These are phyloP conservation scores for Daboia siamensis DNA, from an alignment of 2,113 vertebrate genomes.

Conservation along the genomic window DNA sequence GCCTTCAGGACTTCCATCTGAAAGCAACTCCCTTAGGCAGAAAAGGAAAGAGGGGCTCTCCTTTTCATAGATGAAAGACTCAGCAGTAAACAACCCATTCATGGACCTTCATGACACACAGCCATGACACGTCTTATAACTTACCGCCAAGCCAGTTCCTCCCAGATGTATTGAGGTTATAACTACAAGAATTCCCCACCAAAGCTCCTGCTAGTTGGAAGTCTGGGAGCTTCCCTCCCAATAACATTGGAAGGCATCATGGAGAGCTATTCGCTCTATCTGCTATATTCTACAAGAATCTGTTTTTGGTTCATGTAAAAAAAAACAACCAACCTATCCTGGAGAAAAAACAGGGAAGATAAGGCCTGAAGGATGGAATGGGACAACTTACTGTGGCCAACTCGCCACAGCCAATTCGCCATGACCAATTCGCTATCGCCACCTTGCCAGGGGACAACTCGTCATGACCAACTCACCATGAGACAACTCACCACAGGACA, in stretches of 20 bases:
- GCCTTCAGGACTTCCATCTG: slow-evolving; percentile 48
- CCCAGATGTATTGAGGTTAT: neutral
- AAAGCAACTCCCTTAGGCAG: slow-evolving; percentile 43
- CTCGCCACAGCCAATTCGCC: neutral
- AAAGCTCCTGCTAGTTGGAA: neutral
- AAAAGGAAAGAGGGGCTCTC: neutral
- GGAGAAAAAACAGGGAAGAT: neutral
- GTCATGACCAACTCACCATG: too few species aligned
- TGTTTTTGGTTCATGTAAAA: neutral
- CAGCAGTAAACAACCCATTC: neutral
- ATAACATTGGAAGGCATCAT: neutral
- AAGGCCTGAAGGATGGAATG: neutral
- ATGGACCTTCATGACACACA: neutral
- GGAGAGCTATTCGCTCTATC: neutral
- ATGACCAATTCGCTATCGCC: too few species aligned
- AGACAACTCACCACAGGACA: neutral
- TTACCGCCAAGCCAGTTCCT: too few species aligned
- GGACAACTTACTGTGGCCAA: neutral
- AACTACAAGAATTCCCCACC: neutral
- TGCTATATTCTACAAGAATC: neutral
- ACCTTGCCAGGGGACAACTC: too few species aligned
- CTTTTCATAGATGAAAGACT: neutral
- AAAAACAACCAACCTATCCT: neutral
- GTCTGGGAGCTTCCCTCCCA: neutral
- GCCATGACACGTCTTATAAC: too few species aligned